Percentiles rank a stretch among this genome's conserved stretches.
These are phyloP conservation scores for Saccostrea glomerata DNA, from an alignment of 1,140 invertebrate genomes.

Conservation along the genomic window DNA sequence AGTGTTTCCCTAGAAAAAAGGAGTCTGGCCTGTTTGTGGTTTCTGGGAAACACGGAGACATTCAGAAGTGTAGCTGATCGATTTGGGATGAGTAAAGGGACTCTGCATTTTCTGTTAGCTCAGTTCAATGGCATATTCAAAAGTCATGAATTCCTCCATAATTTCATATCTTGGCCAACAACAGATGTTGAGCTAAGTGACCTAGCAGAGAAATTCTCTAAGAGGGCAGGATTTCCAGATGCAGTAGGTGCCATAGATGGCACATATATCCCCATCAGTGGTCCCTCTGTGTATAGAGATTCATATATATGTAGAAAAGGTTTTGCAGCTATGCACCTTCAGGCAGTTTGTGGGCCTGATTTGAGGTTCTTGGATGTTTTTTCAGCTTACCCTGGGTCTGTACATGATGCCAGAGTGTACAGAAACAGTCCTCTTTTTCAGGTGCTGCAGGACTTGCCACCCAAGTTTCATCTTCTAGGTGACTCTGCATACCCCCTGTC, in stretches of 20 bases:
- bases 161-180: not conserved
- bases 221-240: conserved; percentile 40
- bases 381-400: conserved; percentile 51
- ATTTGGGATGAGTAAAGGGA: conserved; percentile 52
- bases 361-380: conserved; percentile 53
- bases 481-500: conserved; percentile 53
- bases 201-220: conserved; percentile 1
- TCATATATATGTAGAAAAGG: conserved; percentile 54
- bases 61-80: conserved; percentile 54
- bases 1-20: conserved; percentile 11
- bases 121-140: not conserved
- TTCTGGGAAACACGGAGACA: conserved; percentile 43
- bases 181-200: not conserved
- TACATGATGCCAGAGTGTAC: conserved; percentile 55
- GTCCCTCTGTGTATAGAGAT: conserved; percentile 46
- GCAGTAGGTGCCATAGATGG: conserved; percentile 43
- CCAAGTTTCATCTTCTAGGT: conserved; percentile 39
- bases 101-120: not conserved
- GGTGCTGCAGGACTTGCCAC: not conserved
- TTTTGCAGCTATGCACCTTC: conserved; percentile 52
- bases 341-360: conserved; percentile 54
- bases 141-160: not conserved
- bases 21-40: conserved; percentile 49
- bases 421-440: conserved; percentile 53
- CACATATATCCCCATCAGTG: conserved; percentile 42